Evolutionary conservation across 2,888 invertebrate species (phyloP).

Genomic region (Myathropa florea): DNA sequence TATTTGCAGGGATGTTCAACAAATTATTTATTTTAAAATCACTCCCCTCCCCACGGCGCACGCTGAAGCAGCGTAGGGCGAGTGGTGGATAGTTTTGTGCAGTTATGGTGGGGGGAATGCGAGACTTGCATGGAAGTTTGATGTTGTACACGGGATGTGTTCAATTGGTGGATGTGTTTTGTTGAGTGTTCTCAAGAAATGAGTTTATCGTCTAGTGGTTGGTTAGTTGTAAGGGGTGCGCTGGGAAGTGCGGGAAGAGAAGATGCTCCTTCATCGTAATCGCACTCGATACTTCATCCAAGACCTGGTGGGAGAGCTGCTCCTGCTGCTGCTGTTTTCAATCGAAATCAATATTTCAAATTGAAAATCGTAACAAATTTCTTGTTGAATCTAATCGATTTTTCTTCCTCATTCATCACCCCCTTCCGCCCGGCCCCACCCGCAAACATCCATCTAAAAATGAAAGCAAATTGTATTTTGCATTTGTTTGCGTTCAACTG

Average conservation of each 20-base stretch:
- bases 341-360: conserved; percentile 42
- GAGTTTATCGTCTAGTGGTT: neutral
- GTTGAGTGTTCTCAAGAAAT: neutral
- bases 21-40: neutral
- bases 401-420: neutral
- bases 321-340: conserved; percentile 5
- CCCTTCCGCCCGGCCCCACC: neutral
- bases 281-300: neutral
- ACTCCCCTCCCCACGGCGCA: too few relatives aligned
- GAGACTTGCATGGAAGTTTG: neutral
- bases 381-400: conserved; percentile 64
- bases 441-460: neutral
- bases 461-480: conserved; percentile 16
- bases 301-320: neutral
- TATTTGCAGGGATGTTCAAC: conserved; percentile 8
- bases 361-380: conserved; percentile 58
- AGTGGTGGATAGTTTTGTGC: neutral
- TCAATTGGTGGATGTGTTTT: neutral
- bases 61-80: too few relatives aligned
- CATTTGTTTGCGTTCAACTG: neutral
- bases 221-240: too few relatives aligned
- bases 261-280: neutral
- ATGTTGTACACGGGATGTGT: neutral
- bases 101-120: neutral
- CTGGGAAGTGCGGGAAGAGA: neutral